These are phyloP conservation scores for Erebia aethiops DNA, from an alignment of 2,888 invertebrate genomes.

Conservation along the genomic window DNA sequence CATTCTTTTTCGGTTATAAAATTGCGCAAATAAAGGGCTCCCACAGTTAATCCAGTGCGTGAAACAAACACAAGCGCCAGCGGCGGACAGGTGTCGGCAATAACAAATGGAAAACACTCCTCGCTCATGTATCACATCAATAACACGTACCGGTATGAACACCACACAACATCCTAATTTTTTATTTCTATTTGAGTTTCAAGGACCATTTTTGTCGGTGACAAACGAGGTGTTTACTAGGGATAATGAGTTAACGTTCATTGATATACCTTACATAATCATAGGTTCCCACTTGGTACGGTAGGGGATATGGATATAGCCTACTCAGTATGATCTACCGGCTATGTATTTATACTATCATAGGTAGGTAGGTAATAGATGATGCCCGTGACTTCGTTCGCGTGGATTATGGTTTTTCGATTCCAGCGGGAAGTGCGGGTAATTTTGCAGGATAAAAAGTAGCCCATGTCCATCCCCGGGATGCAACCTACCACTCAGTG, in stretches of 20 bases:
- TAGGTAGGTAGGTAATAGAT: too few relatives aligned
- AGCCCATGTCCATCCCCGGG: too few relatives aligned
- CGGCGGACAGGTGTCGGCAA: conserved; percentile 24
- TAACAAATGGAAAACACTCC: conserved; percentile 25
- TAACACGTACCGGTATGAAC: conserved; percentile 9
- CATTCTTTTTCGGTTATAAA: conserved; percentile 13
- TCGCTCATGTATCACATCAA: conserved; percentile 27
- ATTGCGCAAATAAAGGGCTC: conserved; percentile 5
- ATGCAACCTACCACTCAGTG: too few relatives aligned
- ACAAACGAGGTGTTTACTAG: not conserved
- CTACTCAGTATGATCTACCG: too few relatives aligned
- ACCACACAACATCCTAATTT: conserved; percentile 9
- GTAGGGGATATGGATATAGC: too few relatives aligned
- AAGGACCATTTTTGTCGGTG: not conserved
- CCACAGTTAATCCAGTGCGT: conserved; percentile 17
- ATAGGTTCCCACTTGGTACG: too few relatives aligned
- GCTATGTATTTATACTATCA: too few relatives aligned
- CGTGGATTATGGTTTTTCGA: too few relatives aligned
- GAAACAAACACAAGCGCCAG: conserved; percentile 18
- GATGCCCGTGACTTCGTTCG: too few relatives aligned
- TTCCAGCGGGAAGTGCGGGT: too few relatives aligned
- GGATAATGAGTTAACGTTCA: not conserved
- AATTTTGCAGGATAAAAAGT: too few relatives aligned
- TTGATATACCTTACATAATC: too few relatives aligned
- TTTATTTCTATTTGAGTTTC: not conserved